phyloP scores from a whole-genome alignment of 2,113 vertebrate genomes.

The Zeus faber region DNA sequence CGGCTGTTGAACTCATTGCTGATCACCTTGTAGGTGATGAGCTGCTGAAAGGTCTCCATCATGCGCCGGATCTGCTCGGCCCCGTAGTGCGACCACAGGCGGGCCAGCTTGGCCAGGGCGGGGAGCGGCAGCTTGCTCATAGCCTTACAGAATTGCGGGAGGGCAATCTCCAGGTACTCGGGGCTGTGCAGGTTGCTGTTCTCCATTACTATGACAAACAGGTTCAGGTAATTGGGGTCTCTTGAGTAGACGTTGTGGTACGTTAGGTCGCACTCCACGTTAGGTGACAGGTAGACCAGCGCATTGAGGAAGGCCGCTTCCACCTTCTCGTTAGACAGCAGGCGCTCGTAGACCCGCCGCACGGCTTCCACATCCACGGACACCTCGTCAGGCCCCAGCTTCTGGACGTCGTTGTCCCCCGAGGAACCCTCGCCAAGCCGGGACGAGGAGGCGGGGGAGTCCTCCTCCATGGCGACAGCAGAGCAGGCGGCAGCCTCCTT shows the following conservation, averaged over 20 bases:
- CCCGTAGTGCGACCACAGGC: conserved; percentile 90
- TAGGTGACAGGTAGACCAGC: conserved; percentile 96
- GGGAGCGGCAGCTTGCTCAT: conserved; percentile 97
- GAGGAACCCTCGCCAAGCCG: conserved; percentile 77
- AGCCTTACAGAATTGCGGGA: conserved; percentile 97
- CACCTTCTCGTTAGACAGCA: conserved; percentile 93
- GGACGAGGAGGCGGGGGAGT: conserved; percentile 79
- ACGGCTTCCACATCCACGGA: conserved; percentile 95
- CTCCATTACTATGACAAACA: conserved; percentile 98
- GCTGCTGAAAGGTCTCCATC: conserved; percentile 98
- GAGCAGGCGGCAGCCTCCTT: conserved; percentile 84
- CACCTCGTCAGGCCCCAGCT: conserved; percentile 87
- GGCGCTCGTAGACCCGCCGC: conserved; percentile 88
- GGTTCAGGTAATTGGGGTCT: conserved; percentile 95
- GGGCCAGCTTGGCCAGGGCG: conserved; percentile 89
- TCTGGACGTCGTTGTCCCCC: conserved; percentile 83
- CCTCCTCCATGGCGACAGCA: conserved; percentile 90
- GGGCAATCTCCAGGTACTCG: conserved; percentile 96
- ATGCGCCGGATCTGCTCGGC: conserved; percentile 91
- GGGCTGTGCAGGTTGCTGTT: conserved; percentile 98
- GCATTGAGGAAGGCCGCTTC: conserved; percentile 98
- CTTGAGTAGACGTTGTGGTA: conserved; percentile 96
- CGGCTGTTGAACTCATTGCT: conserved; percentile 97
- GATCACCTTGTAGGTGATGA: conserved; percentile 97
- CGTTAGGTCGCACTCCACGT: conserved; percentile 96